Base-by-base conservation (phyloP, 92 coral and sea anemone species). In the Ricordea florida region DNA sequence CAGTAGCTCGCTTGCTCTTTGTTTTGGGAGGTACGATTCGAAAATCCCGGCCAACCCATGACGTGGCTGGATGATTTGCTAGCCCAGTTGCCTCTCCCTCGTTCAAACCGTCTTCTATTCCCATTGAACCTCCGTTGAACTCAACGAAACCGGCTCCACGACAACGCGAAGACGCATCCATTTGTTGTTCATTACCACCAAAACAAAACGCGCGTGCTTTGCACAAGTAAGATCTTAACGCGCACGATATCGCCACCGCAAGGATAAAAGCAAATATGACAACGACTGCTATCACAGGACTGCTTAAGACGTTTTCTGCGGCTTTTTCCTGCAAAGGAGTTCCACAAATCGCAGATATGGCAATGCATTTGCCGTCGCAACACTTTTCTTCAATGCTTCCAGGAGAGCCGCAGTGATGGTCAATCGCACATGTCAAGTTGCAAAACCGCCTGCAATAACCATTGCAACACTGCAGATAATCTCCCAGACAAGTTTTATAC, bases 381-480 rank as follows among this genome's bases (percentile, higher is more conserved):
- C 91, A 86, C 28, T 80, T 46, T 36, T 86, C 91, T 31, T 80
- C 87, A 1, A 73, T 17, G 74, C 67, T 78, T 0, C 83, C 83
- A 1, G 78, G 72, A 0, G 91, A 86, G 15, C 87, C 91, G 32
- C 91, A 86, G 29, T 86, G 87, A 21, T 64, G 66, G 2, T 84
- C 71, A 17, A 48, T 20, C 21, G 77, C n/a, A 28, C 91, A 86
- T 0, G 87, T 35, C 36, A 65, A 13, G 69, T 86, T 86, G 47
- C 91, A 86, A 0, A 64, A 66, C 32, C 78, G 71, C 5, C 78
- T 82, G 48, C 91, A 86, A 62, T 80, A 67, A 0, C 91, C 91
- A 28, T 63, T 47, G 26, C 91, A 86, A n/a, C 91, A 86, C 10
- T 36, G 32, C 10, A 43, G 18, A 32, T 73, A 86, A 8, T 55